Evolutionary conservation across 2,888 invertebrate species (phyloP), one percentile per base, ranked within the genome.

Genomic region (Matsumyia berberina): DNA sequence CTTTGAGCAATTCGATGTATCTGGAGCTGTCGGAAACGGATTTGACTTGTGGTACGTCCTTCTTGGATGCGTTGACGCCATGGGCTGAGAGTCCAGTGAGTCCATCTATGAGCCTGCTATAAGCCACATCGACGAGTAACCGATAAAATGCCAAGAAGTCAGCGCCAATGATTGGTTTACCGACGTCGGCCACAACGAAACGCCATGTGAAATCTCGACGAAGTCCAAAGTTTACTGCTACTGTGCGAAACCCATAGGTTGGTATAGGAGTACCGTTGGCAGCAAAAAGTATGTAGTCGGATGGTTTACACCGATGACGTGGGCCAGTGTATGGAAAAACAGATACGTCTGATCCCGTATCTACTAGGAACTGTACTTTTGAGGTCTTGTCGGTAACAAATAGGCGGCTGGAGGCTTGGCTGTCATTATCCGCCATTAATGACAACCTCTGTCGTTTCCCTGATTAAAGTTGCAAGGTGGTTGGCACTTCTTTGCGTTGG

Each of bases 341-440:
- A 15, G 51, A 60, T 15, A 72, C 19, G 4, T 70, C 73, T 4
- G 55, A 33, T 15, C 69, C 69, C 6, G 57, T 57, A 5, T 46
- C 42, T 46, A 57, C 42, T 44, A 53, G 31, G 2, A 39, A 39
- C 12, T 39, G 39, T 39, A 58, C 29, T 42, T 53, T 39, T 11
- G 37, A 15, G 0, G 15, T 31, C 39, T 44, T 62, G 12, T 42
- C 24, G 9, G 35, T 42, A 7, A 64, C 15, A 9, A 53, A 73
- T 12, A 53, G 53, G 5, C 62, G 42, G 33, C 24, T 73, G 33
- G 24, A 62, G 12, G 31, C 33, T 53, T 42, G 62, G 35, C 11
- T 53, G 53, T 62, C 73, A 62, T 44, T 53, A 1, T 44, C 73
- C 73, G 42, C 17, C 72, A 11, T 35, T 9, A 73, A 70, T 58